Conservation (phyloP, 2,888 invertebrate species). For the Phortica magna region DNA sequence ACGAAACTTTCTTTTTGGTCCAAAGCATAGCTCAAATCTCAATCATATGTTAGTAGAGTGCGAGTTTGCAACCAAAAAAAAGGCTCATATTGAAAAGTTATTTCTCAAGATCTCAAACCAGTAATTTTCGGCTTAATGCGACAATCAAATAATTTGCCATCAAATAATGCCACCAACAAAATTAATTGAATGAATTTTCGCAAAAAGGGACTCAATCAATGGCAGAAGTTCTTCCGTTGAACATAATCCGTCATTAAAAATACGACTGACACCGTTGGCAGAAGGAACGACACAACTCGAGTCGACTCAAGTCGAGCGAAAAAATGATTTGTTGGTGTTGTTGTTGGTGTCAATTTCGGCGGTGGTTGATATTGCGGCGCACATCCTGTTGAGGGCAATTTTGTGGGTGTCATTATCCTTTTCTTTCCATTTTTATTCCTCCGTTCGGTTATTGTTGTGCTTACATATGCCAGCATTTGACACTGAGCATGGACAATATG, state of each 20-base stretch:
- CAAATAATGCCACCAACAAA: conserved; percentile 40
- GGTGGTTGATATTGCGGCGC: conserved; percentile 1
- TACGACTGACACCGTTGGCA: conserved; percentile 20
- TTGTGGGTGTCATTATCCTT: conserved; percentile 62
- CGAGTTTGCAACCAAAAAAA: no score
- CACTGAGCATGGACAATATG: conserved; percentile 21
- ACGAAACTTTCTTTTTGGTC: no score
- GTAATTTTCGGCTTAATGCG: conserved; percentile 30
- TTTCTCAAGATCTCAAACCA: background rate
- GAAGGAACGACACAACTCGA: conserved; percentile 41
- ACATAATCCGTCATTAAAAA: conserved; percentile 40
- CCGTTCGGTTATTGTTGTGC: conserved; percentile 35
- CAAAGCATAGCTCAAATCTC: no score
- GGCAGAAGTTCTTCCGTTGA: background rate
- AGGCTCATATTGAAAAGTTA: no score
- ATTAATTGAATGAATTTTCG: conserved; percentile 42
- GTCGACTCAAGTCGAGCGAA: conserved; percentile 54
- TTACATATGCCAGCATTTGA: conserved; percentile 46
- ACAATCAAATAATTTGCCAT: conserved; percentile 42
- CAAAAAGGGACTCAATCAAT: conserved; percentile 37
- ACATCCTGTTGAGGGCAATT: conserved; percentile 47
- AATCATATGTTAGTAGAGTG: no score
- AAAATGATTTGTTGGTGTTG: conserved; percentile 50
- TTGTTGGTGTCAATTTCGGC: conserved; percentile 17
- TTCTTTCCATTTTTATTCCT: background rate